Conservation (phyloP, 2,113 vertebrate genomes). For the Crotalus tigris region DNA sequence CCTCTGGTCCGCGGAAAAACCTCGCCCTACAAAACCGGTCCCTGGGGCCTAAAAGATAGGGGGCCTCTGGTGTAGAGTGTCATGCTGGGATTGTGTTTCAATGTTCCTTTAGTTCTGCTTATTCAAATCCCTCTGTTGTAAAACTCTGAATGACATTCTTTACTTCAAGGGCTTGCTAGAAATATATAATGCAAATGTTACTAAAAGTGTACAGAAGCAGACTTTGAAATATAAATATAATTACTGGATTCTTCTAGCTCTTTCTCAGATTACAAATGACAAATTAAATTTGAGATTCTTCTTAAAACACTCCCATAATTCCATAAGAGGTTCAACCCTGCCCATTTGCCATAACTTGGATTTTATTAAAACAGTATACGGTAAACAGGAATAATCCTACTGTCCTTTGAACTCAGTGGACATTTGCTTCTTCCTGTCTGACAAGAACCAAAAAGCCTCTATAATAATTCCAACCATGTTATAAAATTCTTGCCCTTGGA, state of each 20-base stretch:
- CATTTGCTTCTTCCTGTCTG: background rate
- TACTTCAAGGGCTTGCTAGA: background rate
- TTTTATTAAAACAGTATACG: background rate
- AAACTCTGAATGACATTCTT: background rate
- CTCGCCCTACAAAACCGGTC: no score
- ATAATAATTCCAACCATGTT: background rate
- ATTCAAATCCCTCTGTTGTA: background rate
- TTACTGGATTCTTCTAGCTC: background rate
- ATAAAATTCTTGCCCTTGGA: background rate
- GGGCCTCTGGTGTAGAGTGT: background rate
- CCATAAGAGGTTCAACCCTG: background rate
- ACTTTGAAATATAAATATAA: background rate
- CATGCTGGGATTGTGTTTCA: background rate
- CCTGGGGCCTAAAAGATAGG: no score
- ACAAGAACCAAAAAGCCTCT: background rate
- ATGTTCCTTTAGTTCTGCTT: background rate
- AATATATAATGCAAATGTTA: background rate
- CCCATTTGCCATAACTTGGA: background rate
- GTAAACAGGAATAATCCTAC: background rate
- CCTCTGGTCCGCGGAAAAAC: no score
- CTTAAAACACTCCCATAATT: background rate
- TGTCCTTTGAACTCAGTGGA: background rate
- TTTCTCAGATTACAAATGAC: background rate
- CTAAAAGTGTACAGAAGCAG: background rate
- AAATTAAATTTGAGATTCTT: background rate